Evolutionary conservation across 2,888 invertebrate genomes (phyloP), one percentile per base, ranked within the genome.

Genomic region (Lithophane semibrunnea): DNA sequence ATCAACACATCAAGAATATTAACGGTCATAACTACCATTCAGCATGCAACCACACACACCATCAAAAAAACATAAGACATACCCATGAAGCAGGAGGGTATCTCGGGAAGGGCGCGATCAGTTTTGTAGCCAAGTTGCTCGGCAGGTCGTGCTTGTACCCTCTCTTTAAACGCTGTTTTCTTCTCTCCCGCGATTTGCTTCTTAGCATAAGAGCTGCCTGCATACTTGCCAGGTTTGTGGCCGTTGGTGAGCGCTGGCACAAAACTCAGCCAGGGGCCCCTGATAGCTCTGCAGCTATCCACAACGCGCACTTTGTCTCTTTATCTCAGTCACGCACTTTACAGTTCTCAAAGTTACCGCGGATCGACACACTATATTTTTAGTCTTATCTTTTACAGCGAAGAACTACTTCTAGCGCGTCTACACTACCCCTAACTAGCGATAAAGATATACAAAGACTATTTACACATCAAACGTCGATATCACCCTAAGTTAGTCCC

Each of bases 201-300:
- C 98, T 98, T 97, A 98, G 98, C 97, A 98, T 98, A 97, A 98
- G 98, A 97, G 98, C 98, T 97, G 98, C 98, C 98, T 98, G 98
- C 98, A 98, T 98, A 94, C 98, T 98, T 97, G 97, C 98, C 97
- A 96, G 96, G 94, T 95, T 96, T 96, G 94, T 93, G 93, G 94
- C 95, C 93, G 92, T 92, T 69, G 82, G 87, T 88, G 84, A 92
- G 90, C 93, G 82, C 89, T 90, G 90, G 90, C 88, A 89, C 86
- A 90, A 91, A 92, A 92, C 89, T 92, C 88, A 93, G 91, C 91
- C 89, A 84, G 79, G 79, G 87, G 92, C 91, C 88, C 71, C 68
- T 70, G 84, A 73, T 68, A 83, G 75, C 82, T 78, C 82, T 75
- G 69, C 73, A 71, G 80, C 85, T 79, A 63, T 81, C 82, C 85